Conservation (phyloP, 2,888 invertebrate species). For the Thysanoteuthis rhombus region DNA sequence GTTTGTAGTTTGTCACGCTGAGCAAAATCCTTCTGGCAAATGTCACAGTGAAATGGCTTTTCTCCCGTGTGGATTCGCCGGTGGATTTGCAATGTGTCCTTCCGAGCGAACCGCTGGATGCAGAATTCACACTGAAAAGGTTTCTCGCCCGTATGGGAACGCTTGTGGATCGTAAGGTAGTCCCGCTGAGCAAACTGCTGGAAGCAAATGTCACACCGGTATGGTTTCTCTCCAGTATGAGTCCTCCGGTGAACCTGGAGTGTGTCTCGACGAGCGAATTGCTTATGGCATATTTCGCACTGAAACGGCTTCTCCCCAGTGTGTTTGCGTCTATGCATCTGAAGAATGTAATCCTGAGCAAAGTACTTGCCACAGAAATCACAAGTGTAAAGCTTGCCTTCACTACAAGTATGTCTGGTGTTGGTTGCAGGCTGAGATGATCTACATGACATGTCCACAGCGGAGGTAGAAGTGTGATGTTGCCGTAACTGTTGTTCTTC, state of each 20-base stretch:
- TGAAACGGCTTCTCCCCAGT: constrained; percentile 25
- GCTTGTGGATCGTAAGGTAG: background rate
- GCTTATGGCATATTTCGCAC: constrained; percentile 14
- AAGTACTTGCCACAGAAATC: constrained; percentile 13
- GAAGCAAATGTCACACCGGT: background rate
- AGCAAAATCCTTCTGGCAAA: constrained; percentile 21
- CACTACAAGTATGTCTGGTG: too few relatives aligned
- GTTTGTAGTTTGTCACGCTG: constrained; percentile 26
- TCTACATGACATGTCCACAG: background rate
- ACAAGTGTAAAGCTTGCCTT: background rate
- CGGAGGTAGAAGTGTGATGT: background rate
- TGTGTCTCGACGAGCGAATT: background rate
- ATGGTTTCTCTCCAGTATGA: constrained; percentile 20
- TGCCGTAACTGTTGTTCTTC: background rate
- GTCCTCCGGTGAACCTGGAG: constrained; percentile 24
- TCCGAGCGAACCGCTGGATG: constrained; percentile 21
- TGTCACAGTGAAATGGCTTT: constrained; percentile 26
- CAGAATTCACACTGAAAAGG: constrained; percentile 21
- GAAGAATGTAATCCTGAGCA: background rate
- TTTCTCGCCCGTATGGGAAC: constrained; percentile 21
- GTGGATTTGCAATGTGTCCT: constrained; percentile 21
- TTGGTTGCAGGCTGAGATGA: background rate
- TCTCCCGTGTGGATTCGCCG: constrained; percentile 24
- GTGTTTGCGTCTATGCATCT: constrained; percentile 19
- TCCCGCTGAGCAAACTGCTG: constrained; percentile 18